These are phyloP conservation scores for Gnathonemus longibarbis DNA, from an alignment of 2,113 vertebrate species.

Conservation along the genomic window DNA sequence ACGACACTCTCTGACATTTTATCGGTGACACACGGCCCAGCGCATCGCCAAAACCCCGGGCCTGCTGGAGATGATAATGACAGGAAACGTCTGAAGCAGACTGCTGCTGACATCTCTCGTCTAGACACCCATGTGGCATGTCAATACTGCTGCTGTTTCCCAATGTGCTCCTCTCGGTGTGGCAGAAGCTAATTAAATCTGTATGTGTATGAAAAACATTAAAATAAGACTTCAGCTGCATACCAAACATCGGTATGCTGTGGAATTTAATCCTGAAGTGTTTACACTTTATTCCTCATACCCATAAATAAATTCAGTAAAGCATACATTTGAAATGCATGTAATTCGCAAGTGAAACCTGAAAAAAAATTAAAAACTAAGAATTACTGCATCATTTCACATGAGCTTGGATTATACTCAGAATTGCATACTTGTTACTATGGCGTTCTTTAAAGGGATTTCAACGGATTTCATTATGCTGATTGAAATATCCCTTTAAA, in stretches of 20 bases:
- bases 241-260: background rate
- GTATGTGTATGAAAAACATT: background rate
- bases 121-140: constrained; percentile 35
- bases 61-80: constrained; percentile 13
- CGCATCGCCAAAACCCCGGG: background rate
- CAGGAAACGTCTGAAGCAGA: constrained; percentile 3
- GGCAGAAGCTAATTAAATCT: background rate
- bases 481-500: constrained; percentile 11
- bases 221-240: background rate
- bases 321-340: background rate
- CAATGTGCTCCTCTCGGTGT: background rate
- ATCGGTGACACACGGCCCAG: background rate
- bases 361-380: background rate
- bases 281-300: background rate
- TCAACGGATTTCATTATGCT: background rate
- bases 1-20: background rate
- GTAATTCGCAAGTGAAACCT: background rate
- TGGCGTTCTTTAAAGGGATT: background rate
- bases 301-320: background rate
- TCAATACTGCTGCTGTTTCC: constrained; percentile 31
- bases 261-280: background rate
- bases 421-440: background rate
- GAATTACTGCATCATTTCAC: background rate
- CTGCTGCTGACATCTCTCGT: constrained; percentile 29
- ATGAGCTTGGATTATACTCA: background rate